A percentile compares a stretch with the other conserved stretches of the same genome.
Evolutionary conservation across 2,797 vertebrate species (phyloP).

Genomic region (Phoeniculus purpureus): DNA sequence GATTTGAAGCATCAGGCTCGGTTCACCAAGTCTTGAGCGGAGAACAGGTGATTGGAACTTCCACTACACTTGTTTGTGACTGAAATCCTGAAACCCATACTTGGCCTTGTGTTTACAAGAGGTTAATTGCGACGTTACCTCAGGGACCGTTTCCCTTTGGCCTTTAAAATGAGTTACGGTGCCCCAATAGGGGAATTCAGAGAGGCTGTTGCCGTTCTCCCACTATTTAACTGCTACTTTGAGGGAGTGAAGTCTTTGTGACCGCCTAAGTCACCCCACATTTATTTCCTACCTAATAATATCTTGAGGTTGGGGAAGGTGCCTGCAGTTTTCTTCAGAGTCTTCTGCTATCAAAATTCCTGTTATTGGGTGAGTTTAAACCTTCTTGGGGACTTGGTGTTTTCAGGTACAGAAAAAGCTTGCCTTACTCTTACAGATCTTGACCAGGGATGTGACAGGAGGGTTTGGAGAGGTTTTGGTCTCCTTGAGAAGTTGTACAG

Average conservation of each 20-base stretch:
- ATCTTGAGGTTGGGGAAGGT: neutral
- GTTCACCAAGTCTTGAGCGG: neutral
- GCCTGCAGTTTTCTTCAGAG: neutral
- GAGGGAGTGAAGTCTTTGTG: neutral
- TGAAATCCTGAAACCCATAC: no score
- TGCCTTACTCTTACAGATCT: neutral
- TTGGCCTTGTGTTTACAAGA: neutral
- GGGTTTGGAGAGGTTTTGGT: neutral
- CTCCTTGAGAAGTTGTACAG: neutral
- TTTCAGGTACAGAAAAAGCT: neutral
- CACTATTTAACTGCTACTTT: neutral
- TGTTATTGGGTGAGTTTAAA: neutral
- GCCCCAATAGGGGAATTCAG: neutral
- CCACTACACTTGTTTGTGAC: neutral
- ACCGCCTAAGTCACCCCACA: neutral
- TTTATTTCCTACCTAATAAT: neutral
- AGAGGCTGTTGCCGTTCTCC: neutral
- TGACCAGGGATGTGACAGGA: neutral
- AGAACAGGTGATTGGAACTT: neutral
- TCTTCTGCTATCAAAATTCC: neutral
- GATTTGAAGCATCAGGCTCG: fast-evolving
- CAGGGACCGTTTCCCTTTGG: neutral
- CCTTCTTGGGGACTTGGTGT: neutral
- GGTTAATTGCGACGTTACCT: neutral
- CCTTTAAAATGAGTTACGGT: neutral